Base-by-base conservation (phyloP, 2,888 invertebrate species). In the Campaea margaritaria region DNA sequence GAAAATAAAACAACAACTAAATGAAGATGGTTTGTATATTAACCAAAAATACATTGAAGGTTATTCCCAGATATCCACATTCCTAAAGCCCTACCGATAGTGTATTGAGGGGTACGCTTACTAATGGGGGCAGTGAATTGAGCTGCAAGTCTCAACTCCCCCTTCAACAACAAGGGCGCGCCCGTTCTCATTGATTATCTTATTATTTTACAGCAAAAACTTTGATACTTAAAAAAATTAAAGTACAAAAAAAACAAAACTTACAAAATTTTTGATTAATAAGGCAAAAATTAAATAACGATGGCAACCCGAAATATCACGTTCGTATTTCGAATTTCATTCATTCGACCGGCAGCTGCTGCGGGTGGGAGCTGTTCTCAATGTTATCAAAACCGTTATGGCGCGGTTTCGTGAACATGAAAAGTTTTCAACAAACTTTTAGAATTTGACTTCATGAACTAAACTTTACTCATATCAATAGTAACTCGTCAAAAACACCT, bases 391-490 rank as follows among this genome's bases (percentile, higher is more conserved):
- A 46, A 68, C 63, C 74, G 77, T 81, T 79, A 86, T 89, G 91
- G 91, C 91, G 91, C 86, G 90, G 80, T 82, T 79, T 87, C 91
- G 91, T 86, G 77, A 75, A 76, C 67, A 81, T 79, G 75, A 85
- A 89, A 88, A 87, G 82, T 86, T 90, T 86, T 65, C 72, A 70
- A 70, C 69, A 86, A 91, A 91, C 87, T 91, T 92, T 86, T 80
- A 58, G 76, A 79, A 73, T 73, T 65, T 61, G 61, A 71, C 72
- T 76, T 68, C 55, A 76, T 80, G 73, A 81, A 81, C 73, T 74
- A 81, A 83, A 82, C 76, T 66, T 70, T 65, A 55, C 60, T 63
- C 48, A 46, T 62, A 63, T 63, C 70, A 65, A 72, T 51, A 71
- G 64, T 59, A 77, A 62, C 63, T 53, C 73, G 65, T 59, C 68